Percentiles rank a stretch among this genome's conserved stretches.
phyloP scores from a whole-genome alignment of 2,113 vertebrate species.

The Jacana jacana region DNA sequence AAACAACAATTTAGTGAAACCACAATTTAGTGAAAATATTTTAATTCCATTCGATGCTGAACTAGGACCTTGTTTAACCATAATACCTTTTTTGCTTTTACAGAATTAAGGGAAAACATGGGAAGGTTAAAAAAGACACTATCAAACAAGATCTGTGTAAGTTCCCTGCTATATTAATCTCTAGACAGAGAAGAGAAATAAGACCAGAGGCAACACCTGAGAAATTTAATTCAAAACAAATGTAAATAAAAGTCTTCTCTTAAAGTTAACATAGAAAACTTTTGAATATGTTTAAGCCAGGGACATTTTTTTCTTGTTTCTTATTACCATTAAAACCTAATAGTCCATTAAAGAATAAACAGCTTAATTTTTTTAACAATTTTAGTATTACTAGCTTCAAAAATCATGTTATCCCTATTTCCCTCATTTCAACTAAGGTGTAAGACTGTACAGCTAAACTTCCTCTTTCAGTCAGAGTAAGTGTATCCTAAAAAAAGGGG shows the following conservation, averaged over 20 bases:
- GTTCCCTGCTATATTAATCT: background rate
- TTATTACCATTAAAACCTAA: background rate
- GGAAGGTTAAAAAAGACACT: background rate
- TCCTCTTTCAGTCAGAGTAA: background rate
- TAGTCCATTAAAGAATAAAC: background rate
- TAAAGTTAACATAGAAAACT: background rate
- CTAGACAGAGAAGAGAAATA: background rate
- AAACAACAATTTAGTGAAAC: background rate
- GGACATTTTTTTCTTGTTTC: background rate
- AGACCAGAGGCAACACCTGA: background rate
- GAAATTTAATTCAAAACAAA: background rate
- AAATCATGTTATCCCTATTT: background rate
- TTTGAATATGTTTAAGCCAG: background rate
- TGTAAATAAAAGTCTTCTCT: background rate
- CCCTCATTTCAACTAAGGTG: background rate
- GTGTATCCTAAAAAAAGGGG: background rate
- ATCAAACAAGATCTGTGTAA: background rate
- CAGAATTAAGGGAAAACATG: background rate
- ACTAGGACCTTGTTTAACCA: background rate
- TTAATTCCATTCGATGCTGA: background rate
- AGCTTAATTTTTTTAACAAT: rapidly evolving
- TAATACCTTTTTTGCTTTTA: background rate
- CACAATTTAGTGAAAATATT: no score
- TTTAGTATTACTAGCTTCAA: background rate
- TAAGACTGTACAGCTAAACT: background rate